phyloP scores from a whole-genome alignment of 2,797 vertebrate genomes.

The Sardinella longiceps region DNA sequence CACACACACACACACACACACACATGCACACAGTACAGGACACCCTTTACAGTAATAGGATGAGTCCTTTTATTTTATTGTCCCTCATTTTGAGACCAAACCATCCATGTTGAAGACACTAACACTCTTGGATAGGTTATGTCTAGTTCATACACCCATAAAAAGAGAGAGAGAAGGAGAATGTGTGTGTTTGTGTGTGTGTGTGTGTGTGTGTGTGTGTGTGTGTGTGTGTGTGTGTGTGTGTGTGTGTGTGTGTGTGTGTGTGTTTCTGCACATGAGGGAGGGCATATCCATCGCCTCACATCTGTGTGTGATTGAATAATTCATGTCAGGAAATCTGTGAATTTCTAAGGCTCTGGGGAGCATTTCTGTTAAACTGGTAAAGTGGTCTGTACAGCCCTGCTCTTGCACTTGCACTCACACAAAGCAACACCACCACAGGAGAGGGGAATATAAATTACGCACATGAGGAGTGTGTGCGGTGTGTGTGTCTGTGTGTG shows the following conservation, averaged over 20 bases:
- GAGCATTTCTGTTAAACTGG: constrained; percentile 39
- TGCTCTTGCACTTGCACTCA: not conserved
- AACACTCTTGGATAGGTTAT: not conserved
- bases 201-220: not conserved
- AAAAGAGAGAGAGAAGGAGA: no score
- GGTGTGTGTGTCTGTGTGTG: not conserved
- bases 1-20: not conserved
- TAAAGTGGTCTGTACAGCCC: constrained; percentile 18
- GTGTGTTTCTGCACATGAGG: not conserved
- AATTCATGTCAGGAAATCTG: constrained; percentile 40
- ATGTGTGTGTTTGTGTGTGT: not conserved
- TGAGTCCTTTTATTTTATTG: not conserved
- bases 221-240: not conserved
- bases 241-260: constrained; percentile 28
- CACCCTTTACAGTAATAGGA: not conserved
- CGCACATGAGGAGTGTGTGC: not conserved
- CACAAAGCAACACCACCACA: not conserved
- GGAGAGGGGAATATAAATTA: constrained; percentile 9
- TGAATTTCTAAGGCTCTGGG: constrained; percentile 26
- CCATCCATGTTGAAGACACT: not conserved
- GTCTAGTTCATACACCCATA: not conserved
- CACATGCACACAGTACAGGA: not conserved
- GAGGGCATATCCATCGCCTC: constrained; percentile 19
- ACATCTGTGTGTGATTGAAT: constrained; percentile 41
- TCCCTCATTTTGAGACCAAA: not conserved